Conservation (phyloP, 2,797 vertebrate genomes). For the Loriculus beryllinus region DNA sequence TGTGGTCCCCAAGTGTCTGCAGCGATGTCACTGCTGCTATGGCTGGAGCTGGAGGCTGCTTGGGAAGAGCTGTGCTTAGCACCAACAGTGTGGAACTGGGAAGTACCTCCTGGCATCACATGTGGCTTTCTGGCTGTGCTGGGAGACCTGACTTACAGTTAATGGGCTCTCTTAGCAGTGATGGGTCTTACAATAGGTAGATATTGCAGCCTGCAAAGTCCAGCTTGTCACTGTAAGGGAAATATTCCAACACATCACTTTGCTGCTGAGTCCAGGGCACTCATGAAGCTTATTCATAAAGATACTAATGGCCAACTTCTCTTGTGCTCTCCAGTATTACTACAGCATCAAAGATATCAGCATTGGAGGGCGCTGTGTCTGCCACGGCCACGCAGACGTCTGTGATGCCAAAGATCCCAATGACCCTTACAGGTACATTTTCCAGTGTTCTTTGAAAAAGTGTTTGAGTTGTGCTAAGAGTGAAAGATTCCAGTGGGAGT, state of each 20-base stretch:
- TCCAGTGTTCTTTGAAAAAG: background rate
- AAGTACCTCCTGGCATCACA: background rate
- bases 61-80: background rate
- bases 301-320: background rate
- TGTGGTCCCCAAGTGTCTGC: background rate
- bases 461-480: background rate
- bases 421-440: constrained; percentile 90
- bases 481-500: background rate
- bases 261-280: background rate
- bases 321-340: constrained; percentile 77
- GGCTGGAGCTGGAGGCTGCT: background rate
- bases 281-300: background rate
- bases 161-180: background rate
- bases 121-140: background rate
- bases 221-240: background rate
- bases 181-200: background rate
- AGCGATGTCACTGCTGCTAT: rapidly evolving
- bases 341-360: constrained; percentile 93
- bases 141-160: background rate
- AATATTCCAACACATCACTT: rapidly evolving
- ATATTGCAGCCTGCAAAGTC: background rate
- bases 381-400: constrained; percentile 87
- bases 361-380: constrained; percentile 85
- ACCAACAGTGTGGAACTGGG: background rate
- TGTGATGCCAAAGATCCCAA: constrained; percentile 88